A percentile compares a stretch with the other conserved stretches of the same genome.
phyloP scores from a whole-genome alignment of 2,797 vertebrate genomes.

The Sylvilagus floridanus region DNA sequence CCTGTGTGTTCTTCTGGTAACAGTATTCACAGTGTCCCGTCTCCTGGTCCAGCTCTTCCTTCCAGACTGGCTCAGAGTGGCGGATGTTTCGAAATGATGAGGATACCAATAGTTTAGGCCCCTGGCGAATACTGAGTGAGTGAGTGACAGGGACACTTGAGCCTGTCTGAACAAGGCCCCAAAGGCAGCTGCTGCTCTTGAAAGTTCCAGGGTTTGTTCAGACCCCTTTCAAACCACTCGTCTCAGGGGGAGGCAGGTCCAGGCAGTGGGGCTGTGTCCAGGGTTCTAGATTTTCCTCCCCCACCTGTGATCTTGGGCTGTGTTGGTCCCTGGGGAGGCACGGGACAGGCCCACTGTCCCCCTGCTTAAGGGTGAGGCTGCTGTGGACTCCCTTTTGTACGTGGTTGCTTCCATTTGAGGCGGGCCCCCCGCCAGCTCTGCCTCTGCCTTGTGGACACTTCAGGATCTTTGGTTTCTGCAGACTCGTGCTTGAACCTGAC shows the following conservation, averaged over 20 bases:
- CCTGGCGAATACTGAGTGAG: constrained; percentile 57
- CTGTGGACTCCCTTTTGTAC: background rate
- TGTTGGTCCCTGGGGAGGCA: background rate
- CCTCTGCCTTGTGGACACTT: background rate
- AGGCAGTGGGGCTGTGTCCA: background rate
- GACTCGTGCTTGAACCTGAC: background rate
- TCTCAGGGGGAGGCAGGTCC: background rate
- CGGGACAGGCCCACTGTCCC: background rate
- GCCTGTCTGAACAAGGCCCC: constrained; percentile 59
- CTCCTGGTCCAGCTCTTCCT: constrained; percentile 12
- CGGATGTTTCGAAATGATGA: background rate
- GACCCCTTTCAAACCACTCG: background rate
- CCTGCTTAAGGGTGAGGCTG: background rate
- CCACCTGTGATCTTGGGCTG: background rate
- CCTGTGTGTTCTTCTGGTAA: background rate
- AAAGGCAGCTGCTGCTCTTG: background rate
- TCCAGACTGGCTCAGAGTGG: background rate
- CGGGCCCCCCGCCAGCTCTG: too few species aligned
- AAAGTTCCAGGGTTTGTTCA: background rate
- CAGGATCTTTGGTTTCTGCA: background rate
- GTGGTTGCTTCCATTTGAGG: background rate
- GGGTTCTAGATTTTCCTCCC: background rate
- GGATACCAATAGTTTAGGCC: constrained; percentile 6
- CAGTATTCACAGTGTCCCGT: background rate
- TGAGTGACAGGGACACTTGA: constrained; percentile 49